Evolutionary conservation across 2,113 vertebrate genomes (phyloP).

Genomic region (Onychorhynchus coronatus): DNA sequence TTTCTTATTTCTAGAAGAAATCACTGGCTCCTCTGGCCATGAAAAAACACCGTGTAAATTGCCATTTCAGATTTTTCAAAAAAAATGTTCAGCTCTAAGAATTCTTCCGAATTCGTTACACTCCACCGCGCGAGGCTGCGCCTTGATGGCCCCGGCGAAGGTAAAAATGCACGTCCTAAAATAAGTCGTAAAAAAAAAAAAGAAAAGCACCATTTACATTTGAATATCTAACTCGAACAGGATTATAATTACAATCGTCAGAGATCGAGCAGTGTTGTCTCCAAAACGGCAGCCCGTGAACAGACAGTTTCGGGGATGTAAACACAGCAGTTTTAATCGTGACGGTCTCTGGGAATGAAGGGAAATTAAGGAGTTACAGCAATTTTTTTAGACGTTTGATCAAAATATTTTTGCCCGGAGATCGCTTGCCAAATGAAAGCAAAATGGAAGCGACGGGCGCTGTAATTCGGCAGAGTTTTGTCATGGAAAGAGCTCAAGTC

Average conservation of each 20-base stretch:
- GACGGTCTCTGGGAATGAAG: background rate
- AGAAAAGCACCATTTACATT: conserved; percentile 42
- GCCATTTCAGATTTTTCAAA: background rate
- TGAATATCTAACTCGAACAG: conserved; percentile 34
- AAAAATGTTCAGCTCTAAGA: background rate
- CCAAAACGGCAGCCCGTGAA: background rate
- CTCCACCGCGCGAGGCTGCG: background rate
- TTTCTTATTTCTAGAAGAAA: background rate
- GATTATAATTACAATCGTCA: conserved; percentile 25
- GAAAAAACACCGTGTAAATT: conserved; percentile 14
- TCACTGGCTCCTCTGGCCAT: background rate
- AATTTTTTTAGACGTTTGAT: conserved; percentile 14
- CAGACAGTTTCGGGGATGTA: background rate
- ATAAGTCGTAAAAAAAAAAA: background rate
- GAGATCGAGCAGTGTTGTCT: background rate
- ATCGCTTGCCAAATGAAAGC: background rate
- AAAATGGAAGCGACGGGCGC: background rate
- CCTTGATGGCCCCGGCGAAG: background rate
- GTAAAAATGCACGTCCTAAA: background rate
- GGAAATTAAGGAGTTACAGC: conserved; percentile 12
- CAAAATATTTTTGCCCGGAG: conserved; percentile 41
- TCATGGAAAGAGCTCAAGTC: background rate
- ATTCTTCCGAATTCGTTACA: conserved; percentile 59
- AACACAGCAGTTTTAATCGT: background rate
- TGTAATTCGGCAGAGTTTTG: background rate